Evolutionary conservation across 2,797 vertebrate genomes (phyloP).

Genomic region (Lepilemur septentrionalis): DNA sequence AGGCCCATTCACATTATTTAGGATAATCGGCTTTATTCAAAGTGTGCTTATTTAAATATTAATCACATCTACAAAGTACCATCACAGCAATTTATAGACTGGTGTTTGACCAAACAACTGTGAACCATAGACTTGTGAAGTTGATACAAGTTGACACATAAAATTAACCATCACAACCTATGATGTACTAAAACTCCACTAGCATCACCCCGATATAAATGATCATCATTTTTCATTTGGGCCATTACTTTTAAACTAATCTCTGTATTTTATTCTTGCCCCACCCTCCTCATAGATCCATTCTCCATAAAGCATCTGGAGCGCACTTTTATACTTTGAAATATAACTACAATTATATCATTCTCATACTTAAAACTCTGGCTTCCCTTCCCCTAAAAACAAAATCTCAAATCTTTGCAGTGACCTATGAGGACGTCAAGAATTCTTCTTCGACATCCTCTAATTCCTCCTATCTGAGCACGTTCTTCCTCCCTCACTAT

Average conservation of each 20-base stretch:
- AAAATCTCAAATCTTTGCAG: neutral
- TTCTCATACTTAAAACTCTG: neutral
- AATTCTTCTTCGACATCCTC: neutral
- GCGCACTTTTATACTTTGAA: neutral
- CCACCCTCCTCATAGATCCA: fast-evolving
- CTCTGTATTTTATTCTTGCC: neutral
- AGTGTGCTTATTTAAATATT: neutral
- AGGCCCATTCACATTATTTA: neutral
- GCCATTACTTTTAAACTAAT: neutral
- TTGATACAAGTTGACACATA: neutral
- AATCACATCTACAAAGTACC: neutral
- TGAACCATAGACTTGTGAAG: neutral
- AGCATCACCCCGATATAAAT: neutral
- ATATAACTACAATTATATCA: neutral
- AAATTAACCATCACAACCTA: neutral
- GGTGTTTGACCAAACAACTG: neutral
- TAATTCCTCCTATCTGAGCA: neutral
- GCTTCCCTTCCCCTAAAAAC: neutral
- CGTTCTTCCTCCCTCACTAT: neutral
- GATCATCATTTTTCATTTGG: neutral
- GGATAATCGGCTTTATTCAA: neutral
- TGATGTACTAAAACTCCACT: neutral
- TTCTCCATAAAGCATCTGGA: neutral
- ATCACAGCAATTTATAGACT: neutral
- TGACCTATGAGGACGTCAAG: neutral